Conservation (phyloP, 2,888 invertebrate species). For the Drosophila anomalipes region DNA sequence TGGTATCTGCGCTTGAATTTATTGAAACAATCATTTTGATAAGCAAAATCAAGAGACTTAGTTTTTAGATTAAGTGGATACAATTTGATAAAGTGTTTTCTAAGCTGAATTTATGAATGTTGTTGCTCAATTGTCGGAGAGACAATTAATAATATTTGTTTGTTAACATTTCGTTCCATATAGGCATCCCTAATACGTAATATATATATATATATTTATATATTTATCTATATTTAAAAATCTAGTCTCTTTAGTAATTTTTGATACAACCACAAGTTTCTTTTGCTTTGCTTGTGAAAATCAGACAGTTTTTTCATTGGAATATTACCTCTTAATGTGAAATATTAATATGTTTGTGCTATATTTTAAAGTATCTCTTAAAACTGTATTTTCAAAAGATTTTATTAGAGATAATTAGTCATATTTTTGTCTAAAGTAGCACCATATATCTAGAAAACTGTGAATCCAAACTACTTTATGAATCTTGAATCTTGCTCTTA, state of each 20-base stretch:
- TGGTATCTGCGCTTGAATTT: slow-evolving; percentile 18
- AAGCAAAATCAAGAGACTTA: slow-evolving; percentile 1
- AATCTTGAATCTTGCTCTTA: background rate
- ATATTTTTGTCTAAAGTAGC: background rate
- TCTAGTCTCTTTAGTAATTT: background rate
- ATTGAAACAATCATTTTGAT: slow-evolving; percentile 21
- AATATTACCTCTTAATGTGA: background rate
- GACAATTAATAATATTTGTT: background rate
- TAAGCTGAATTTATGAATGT: background rate
- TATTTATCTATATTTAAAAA: background rate
- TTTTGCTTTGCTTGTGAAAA: background rate
- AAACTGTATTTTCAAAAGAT: too few relatives aligned
- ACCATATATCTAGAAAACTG: background rate
- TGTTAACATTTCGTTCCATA: background rate
- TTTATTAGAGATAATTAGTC: background rate
- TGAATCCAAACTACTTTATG: background rate
- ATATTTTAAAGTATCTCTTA: background rate
- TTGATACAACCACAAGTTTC: background rate
- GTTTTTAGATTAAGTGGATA: background rate
- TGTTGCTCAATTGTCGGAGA: background rate
- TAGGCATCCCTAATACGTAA: background rate
- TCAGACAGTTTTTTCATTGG: background rate
- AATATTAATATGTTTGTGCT: background rate
- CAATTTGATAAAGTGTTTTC: background rate
- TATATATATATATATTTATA: background rate